Percentiles rank a stretch among this genome's conserved stretches.
Evolutionary conservation across 2,113 vertebrate genomes (phyloP).

Genomic region (Anarrhichthys ocellatus): DNA sequence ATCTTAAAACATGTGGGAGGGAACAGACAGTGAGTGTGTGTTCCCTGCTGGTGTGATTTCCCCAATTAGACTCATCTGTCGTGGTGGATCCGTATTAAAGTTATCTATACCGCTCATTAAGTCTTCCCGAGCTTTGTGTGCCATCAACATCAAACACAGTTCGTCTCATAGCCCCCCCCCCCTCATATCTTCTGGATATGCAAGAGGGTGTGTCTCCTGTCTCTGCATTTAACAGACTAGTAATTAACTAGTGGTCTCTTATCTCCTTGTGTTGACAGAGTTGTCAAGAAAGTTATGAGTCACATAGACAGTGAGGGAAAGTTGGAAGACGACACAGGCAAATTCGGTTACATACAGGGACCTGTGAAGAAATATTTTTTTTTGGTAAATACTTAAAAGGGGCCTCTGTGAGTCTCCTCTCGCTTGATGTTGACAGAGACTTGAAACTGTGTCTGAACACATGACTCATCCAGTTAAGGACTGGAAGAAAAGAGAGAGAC

Average conservation of each 20-base stretch:
- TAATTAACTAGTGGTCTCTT: constrained; percentile 73
- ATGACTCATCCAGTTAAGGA: constrained; percentile 53
- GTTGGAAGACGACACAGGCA: constrained; percentile 28
- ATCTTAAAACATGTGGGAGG: constrained; percentile 28
- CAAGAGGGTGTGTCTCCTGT: constrained; percentile 62
- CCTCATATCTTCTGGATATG: constrained; percentile 38
- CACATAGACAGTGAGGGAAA: constrained; percentile 50
- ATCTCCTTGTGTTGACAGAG: constrained; percentile 66
- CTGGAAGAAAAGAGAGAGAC: background rate
- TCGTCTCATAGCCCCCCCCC: constrained; percentile 22
- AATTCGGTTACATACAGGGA: constrained; percentile 28
- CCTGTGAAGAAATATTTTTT: constrained; percentile 33
- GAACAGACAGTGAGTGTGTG: constrained; percentile 16
- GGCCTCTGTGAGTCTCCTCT: constrained; percentile 48
- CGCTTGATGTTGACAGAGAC: constrained; percentile 63
- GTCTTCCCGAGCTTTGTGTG: constrained; percentile 50
- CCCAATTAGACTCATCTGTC: constrained; percentile 58
- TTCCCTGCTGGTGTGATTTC: constrained; percentile 48
- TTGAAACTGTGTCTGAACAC: constrained; percentile 61
- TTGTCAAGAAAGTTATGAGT: constrained; percentile 69
- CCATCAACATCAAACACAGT: constrained; percentile 59
- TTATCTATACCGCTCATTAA: constrained; percentile 72
- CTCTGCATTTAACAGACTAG: constrained; percentile 63
- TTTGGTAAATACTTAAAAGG: constrained; percentile 65
- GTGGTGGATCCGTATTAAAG: constrained; percentile 49